Evolutionary conservation across 2,888 invertebrate genomes (phyloP), one percentile per base, ranked within the genome.

Genomic region (Bimastos eiseni): DNA sequence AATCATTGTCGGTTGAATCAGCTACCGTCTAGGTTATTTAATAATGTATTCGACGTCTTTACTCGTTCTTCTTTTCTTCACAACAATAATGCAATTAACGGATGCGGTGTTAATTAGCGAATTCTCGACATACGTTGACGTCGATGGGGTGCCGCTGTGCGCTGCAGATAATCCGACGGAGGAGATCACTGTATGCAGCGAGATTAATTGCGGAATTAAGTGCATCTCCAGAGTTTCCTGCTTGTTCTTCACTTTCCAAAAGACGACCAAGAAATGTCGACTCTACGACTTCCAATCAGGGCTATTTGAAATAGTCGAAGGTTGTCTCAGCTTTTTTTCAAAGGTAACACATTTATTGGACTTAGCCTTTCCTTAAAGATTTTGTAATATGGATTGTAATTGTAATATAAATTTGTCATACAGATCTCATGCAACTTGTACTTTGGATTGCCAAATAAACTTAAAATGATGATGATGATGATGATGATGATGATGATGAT

Each of bases 191-290:
- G 70, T n/a, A 70, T n/a, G 70, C 70, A 70, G 70, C 70, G 70
- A 70, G n/a, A n/a, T 70, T n/a, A 70, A n/a, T 8, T 70, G 70
- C 70, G 70, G 70, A 70, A n/a, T n/a, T 0, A 70, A 70, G n/a
- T 70, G 70, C 70, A n/a, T 8, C 8, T 5, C 70, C n/a, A 70
- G 70, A n/a, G n/a, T n/a, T n/a, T 70, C 30, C 1, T 70, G 70
- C 70, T n/a, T 70, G n/a, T 70, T n/a, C 70, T 70, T 70, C 70
- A 70, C 70, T 70, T 70, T n/a, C n/a, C 70, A 70, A 70, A 70
- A 30, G n/a, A 70, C 8, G n/a, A n/a, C 70, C 30, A 70, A n/a
- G n/a, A n/a, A 70, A 6, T 70, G 70, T 70, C 30, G 70, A 70
- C 70, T 70, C 8, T 70, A 70, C 70, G 13, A 70, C 70, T n/a